Evolutionary conservation across 2,888 invertebrate genomes (phyloP), one percentile per base, ranked within the genome.

Genomic region (Biston stratarius): DNA sequence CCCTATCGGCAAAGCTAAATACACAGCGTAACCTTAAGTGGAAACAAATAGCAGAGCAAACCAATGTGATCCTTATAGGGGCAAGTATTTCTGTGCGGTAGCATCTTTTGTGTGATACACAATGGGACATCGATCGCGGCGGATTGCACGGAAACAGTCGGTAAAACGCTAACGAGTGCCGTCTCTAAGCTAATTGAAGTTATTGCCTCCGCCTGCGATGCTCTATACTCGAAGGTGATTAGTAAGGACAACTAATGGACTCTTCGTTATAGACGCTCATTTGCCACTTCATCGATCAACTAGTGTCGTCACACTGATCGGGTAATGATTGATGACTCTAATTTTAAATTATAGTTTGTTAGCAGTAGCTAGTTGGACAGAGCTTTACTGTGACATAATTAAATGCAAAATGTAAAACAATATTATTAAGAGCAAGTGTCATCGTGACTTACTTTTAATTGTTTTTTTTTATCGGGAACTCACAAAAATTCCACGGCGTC

Each of bases 21-120:
- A 67, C 67, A 70, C 63, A 72, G 68, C 73, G 70, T 73, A 71
- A 76, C 75, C 75, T 76, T 84, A 86, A 86, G 84, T 86, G 83
- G 86, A 82, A 89, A 86, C 89, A 89, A 89, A 90, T 87, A 85
- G 84, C 83, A 83, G 84, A 82, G 79, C 80, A 74, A 78, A 77
- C 80, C 81, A 81, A 82, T 78, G 78, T 77, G 75, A 79, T 81
- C 91, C 90, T 83, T 90, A 84, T 88, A 91, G 79, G 88, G 90
- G 75, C 79, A 81, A 80, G 79, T 80, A 87, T 87, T 89, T 84
- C 87, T 86, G 87, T 87, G 84, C 86, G 85, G 87, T 83, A 82
- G 87, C 85, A 86, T 88, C 89, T 90, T 91, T 90, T 90, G 90
- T 90, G 71, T 83, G 85, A 83, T 83, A 91, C 90, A 91, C 91